Percentiles rank a stretch among this genome's conserved stretches.
phyloP scores from a whole-genome alignment of 1,140 invertebrate species.

The Trypoxylus dichotomus region DNA sequence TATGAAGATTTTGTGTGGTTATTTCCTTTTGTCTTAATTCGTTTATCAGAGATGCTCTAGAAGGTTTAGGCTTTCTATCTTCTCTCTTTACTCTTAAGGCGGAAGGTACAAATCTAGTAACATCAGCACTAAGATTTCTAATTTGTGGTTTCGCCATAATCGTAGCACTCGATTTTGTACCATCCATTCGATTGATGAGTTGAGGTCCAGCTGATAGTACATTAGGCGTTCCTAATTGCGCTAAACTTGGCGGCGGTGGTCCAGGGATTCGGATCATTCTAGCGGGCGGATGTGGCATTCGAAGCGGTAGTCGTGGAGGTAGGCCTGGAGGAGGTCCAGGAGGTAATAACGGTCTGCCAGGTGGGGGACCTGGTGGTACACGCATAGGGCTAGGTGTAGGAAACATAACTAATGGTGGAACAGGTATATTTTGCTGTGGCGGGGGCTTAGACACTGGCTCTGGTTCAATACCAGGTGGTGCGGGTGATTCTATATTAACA shows the following conservation, averaged over 20 bases:
- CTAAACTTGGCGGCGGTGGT: conserved; percentile 53
- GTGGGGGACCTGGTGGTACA: conserved; percentile 67
- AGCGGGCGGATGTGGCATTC: conserved; percentile 55
- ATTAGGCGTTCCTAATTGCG: conserved; percentile 59
- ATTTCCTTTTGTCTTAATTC: conserved; percentile 53
- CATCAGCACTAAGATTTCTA: conserved; percentile 90
- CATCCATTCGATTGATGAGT: conserved; percentile 69
- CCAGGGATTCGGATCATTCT: conserved; percentile 62
- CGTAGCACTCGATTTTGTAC: conserved; percentile 57
- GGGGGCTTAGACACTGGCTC: conserved; percentile 53
- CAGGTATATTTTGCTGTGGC: conserved; percentile 61
- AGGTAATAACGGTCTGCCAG: conserved; percentile 62
- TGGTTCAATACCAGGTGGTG: conserved; percentile 48
- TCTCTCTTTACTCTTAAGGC: conserved; percentile 87
- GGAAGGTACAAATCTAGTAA: conserved; percentile 93
- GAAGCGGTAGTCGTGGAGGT: conserved; percentile 57
- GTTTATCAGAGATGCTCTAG: conserved; percentile 44
- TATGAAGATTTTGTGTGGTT: conserved; percentile 29
- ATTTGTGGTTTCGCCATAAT: conserved; percentile 96
- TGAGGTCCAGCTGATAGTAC: conserved; percentile 82
- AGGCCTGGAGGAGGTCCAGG: conserved; percentile 72
- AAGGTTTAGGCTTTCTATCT: conserved; percentile 62
- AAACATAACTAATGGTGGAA: conserved; percentile 59
- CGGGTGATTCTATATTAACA: conserved; percentile 37
- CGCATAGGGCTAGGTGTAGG: conserved; percentile 62